A percentile compares a stretch with the other conserved stretches of the same genome.
phyloP scores from a whole-genome alignment of 2,888 invertebrate genomes.

The Papilio elwesi region DNA sequence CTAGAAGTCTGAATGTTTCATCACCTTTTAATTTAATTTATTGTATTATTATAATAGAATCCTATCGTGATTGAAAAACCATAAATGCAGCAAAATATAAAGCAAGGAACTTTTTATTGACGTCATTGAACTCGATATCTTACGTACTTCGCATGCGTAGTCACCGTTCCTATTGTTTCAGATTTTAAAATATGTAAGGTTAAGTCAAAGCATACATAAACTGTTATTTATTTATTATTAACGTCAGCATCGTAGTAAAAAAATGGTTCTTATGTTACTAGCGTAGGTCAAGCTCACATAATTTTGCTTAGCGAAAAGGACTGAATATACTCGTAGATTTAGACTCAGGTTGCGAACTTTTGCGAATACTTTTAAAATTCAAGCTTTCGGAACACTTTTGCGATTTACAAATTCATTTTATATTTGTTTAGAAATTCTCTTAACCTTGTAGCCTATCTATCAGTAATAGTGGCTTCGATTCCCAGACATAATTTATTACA shows the following conservation, averaged over 20 bases:
- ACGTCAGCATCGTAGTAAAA: neutral
- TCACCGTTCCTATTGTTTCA: slow-evolving; percentile 4
- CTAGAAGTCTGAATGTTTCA: too few species aligned
- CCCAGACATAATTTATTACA: too few species aligned
- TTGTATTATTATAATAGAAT: too few species aligned
- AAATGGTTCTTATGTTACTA: slow-evolving; percentile 11
- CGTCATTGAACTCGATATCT: slow-evolving; percentile 17
- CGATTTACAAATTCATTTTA: neutral
- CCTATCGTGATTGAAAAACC: neutral
- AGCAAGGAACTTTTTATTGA: slow-evolving; percentile 35
- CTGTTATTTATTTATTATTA: neutral
- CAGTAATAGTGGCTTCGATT: too few species aligned
- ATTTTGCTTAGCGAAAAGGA: slow-evolving; percentile 6
- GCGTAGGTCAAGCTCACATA: slow-evolving; percentile 2
- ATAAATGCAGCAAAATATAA: slow-evolving; percentile 9
- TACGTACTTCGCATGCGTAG: slow-evolving; percentile 13
- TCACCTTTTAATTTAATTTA: too few species aligned
- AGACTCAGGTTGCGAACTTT: neutral
- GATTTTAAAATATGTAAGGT: slow-evolving; percentile 1
- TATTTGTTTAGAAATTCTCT: too few species aligned
- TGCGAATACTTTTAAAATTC: slow-evolving; percentile 10
- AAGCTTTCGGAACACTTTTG: neutral
- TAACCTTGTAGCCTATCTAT: too few species aligned
- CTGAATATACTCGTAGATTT: too few species aligned
- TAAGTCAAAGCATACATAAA: slow-evolving; percentile 7